Evolutionary conservation across 2,113 vertebrate species (phyloP), one percentile per base, ranked within the genome.

Genomic region (Pterocles burchelli): DNA sequence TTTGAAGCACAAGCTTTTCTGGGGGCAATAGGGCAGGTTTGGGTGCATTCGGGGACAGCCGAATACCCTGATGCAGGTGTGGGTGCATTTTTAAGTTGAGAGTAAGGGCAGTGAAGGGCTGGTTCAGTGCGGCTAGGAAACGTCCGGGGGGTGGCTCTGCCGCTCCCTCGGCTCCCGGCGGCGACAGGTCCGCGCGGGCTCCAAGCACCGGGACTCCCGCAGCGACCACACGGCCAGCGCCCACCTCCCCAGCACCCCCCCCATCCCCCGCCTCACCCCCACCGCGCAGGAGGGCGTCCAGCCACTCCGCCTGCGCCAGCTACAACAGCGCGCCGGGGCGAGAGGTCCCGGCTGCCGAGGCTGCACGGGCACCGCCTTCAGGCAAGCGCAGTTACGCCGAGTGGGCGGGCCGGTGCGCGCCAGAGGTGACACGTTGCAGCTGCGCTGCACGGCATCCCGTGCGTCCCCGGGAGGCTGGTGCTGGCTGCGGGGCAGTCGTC

Each of bases 21-120:
- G 17, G 15, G 18, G 4, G 24, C 24, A 57, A 6, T 2, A 2
- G 3, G 7, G 21, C 7, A 3, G 1, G 12, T 20, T 3, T n/a
- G 5, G 9, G 2, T 29, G 43, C 2, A 10, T 8, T 21, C 36
- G 9, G 13, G 15, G 2, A 10, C 41, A 4, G 2, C 36, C 3
- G 9, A 45, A 24, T 26, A 12, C 14, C 10, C 20, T 4, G 19
- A 38, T 10, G 11, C 7, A 15, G 17, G 2, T 5, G 7, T 13
- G 26, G 21, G 20, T 51, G 7, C 21, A 6, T 6, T 62, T 62
- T 46, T 5, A 62, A 43, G 29, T 7, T 13, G 13, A 34, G 11
- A 24, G 11, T 1, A 22, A n/a, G 11, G 0, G 14, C 7, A 18
- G 13, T 1, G 18, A 43, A 24, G 31, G 36, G 7, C 22, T 28